A percentile compares a stretch with the other conserved stretches of the same genome.
Conservation (phyloP, 2,113 vertebrate genomes). For the Lasiurus cinereus region DNA sequence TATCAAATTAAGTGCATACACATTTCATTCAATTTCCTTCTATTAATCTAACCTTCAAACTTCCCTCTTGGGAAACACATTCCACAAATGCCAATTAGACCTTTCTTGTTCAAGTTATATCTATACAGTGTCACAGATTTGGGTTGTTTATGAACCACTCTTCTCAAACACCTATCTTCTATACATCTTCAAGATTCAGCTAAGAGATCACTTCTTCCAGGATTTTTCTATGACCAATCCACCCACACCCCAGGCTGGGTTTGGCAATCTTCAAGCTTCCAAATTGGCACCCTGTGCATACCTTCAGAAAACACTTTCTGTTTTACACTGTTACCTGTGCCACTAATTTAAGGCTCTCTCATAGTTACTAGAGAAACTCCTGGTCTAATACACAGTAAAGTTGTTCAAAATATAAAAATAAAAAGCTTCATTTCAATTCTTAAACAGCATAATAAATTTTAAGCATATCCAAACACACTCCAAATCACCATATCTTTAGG, state of each 20-base stretch:
- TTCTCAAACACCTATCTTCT: slow-evolving; percentile 52
- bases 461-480: slow-evolving; percentile 13
- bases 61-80: background rate
- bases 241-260: background rate
- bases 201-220: background rate
- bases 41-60: background rate
- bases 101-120: slow-evolving; percentile 33
- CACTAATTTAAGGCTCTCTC: background rate
- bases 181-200: background rate
- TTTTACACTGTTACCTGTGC: slow-evolving; percentile 12
- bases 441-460: background rate
- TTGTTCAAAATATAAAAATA: background rate
- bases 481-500: background rate
- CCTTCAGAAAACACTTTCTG: slow-evolving; percentile 48
- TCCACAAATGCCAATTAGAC: background rate
- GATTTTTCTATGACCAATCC: slow-evolving; percentile 20
- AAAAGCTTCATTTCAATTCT: background rate
- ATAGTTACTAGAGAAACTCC: background rate
- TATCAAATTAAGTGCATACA: background rate
- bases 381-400: background rate
- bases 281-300: background rate
- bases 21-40: slow-evolving; percentile 29
- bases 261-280: slow-evolving; percentile 35
- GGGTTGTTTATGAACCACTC: background rate
- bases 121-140: background rate